Percentiles rank a stretch among this genome's conserved stretches.
phyloP scores from a whole-genome alignment of 2,113 vertebrate species.

The Rhegmatorhina hoffmannsi region DNA sequence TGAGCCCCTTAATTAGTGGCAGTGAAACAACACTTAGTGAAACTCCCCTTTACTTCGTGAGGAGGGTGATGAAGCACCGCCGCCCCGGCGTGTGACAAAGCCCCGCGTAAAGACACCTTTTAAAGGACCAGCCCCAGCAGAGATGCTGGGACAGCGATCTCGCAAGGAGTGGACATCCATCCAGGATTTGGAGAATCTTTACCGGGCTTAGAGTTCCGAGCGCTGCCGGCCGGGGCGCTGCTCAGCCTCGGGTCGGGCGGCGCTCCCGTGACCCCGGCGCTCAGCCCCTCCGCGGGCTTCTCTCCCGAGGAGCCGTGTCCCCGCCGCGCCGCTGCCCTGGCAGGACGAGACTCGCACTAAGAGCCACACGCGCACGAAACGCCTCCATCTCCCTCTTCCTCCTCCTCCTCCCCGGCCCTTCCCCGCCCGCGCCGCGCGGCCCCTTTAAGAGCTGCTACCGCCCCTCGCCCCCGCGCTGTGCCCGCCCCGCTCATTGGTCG shows the following conservation, averaged over 20 bases:
- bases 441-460: constrained; percentile 62
- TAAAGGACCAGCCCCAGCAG: fast-evolving
- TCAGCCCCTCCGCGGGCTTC: fast-evolving
- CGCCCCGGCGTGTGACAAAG: not conserved
- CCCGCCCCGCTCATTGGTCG: not conserved
- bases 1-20: not conserved
- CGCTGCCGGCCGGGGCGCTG: fast-evolving
- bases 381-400: no score
- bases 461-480: not conserved
- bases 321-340: not conserved
- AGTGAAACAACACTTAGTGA: not conserved
- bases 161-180: no score
- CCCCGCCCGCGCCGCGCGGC: not conserved
- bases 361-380: no score
- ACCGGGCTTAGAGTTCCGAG: not conserved
- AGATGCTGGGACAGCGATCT: not conserved
- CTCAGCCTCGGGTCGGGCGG: not conserved
- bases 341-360: not conserved
- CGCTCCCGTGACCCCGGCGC: not conserved
- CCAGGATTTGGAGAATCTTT: not conserved
- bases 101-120: no score
- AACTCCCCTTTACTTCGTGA: not conserved
- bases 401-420: no score
- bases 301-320: no score
- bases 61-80: not conserved